phyloP scores from a whole-genome alignment of 1,140 invertebrate species.

The Maniola jurtina region DNA sequence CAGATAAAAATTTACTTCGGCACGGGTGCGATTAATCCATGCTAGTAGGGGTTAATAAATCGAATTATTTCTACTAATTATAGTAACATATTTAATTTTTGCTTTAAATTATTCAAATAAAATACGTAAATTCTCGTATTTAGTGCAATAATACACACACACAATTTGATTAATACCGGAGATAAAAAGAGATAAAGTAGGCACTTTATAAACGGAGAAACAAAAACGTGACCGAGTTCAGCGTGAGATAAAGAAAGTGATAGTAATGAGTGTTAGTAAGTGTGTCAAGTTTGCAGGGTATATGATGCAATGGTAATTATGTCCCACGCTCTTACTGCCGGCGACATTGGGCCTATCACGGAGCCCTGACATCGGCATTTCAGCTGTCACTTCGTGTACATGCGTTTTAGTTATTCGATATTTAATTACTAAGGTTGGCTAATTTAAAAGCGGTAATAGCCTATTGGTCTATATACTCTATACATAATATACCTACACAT shows the following conservation, averaged over 20 bases:
- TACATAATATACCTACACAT: no score
- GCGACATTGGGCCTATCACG: conserved; percentile 36
- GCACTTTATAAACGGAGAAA: background rate
- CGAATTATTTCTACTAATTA: background rate
- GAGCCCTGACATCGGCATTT: conserved; percentile 1
- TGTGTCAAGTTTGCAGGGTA: conserved; percentile 54
- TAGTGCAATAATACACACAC: background rate
- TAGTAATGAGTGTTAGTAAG: conserved; percentile 33
- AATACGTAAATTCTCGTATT: background rate
- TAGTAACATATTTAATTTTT: background rate
- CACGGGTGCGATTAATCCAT: no score
- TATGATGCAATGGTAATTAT: conserved; percentile 39
- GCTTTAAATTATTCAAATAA: background rate
- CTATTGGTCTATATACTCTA: no score
- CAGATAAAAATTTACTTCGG: no score
- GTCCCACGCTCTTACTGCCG: conserved; percentile 32
- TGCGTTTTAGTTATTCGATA: background rate
- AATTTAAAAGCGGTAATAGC: no score
- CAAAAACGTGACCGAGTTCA: conserved; percentile 20
- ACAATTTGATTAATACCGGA: background rate
- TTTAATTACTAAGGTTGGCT: background rate
- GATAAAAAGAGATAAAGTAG: background rate
- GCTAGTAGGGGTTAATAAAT: no score
- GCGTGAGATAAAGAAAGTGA: conserved; percentile 36
- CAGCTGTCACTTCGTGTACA: background rate